A percentile compares a stretch with the other conserved stretches of the same genome.
Conservation (phyloP, 2,797 vertebrate species). For the Gymnocypris eckloni region DNA sequence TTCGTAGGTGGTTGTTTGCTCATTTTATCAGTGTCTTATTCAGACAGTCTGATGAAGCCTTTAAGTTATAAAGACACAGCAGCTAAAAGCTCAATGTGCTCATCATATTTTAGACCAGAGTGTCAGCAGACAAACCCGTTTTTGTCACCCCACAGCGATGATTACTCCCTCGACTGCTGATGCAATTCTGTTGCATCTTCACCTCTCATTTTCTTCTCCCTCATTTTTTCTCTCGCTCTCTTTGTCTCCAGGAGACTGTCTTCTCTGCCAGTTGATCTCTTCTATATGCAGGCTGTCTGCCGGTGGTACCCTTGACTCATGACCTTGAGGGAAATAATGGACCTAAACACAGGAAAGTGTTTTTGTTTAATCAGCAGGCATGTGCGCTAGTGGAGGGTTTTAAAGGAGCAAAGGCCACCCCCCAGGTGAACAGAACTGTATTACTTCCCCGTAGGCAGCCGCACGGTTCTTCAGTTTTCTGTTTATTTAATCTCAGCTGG, state of each 20-base stretch:
- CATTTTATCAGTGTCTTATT: neutral
- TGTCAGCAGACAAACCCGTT: slow-evolving; percentile 54
- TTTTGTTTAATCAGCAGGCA: slow-evolving; percentile 60
- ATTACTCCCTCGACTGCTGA: slow-evolving; percentile 62
- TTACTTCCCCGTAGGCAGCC: slow-evolving; percentile 61
- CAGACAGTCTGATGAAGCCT: neutral
- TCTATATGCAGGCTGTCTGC: slow-evolving; percentile 56
- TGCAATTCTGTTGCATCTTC: slow-evolving; percentile 48
- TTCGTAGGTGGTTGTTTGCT: slow-evolving; percentile 5
- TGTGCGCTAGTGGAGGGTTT: slow-evolving; percentile 43
- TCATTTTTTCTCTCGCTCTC: slow-evolving; percentile 29
- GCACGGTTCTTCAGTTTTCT: slow-evolving; percentile 58
- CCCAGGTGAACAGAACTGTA: slow-evolving; percentile 58
- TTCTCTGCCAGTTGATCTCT: slow-evolving; percentile 27
- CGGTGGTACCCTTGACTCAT: slow-evolving; percentile 64
- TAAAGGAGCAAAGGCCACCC: slow-evolving; percentile 49
- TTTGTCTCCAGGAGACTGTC: neutral
- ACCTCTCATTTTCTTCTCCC: slow-evolving; percentile 1
- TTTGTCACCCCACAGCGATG: slow-evolving; percentile 55
- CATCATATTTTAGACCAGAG: slow-evolving; percentile 48
- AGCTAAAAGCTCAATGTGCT: slow-evolving; percentile 25
- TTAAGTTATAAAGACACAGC: slow-evolving; percentile 1
- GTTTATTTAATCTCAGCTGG: slow-evolving; percentile 60
- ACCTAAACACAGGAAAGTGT: slow-evolving; percentile 55
- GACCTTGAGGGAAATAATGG: slow-evolving; percentile 56